Base-by-base conservation (phyloP, 1,140 invertebrate species). In the Drosophila triauraria region DNA sequence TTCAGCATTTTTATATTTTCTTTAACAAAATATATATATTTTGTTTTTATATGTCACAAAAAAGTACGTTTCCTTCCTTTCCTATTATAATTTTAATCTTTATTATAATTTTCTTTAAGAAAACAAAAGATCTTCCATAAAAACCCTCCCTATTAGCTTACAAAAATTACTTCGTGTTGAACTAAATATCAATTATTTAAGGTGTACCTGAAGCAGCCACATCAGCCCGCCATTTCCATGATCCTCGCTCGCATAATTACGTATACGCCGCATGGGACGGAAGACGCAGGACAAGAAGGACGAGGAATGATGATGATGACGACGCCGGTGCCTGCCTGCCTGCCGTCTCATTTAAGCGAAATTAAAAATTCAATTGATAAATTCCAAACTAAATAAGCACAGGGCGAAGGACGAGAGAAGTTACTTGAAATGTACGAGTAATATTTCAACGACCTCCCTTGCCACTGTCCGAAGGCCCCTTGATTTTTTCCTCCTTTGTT, bases 301-400 rank as follows among this genome's bases (percentile, higher is more conserved):
- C 20, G 48, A 40, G 17, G 17, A 69, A 54, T 27, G 48, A 71
- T 25, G 67, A 57, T 72, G 53, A 32, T 13, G 68, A 42, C 13
- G 57, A 20, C 60, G 51, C 48, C 40, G 50, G 47, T 40, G 62
- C 20, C 27, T 30, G 27, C 27, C 27, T 63, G 67, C 47, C 47
- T 58, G 38, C 53, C 59, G 50, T 60, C 62, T 75, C 68, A 75
- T 86, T 86, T 78, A 60, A 48, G 69, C 61, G 40, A 82, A 87
- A 87, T 87, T 87, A 83, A 83, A 88, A 87, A 80, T 82, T 80
- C 76, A 68, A 87, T 87, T 87, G 84, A 88, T 88, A 88, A 80
- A 80, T 83, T 80, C 61, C 59, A 56, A 70, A 70, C 67, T 74
- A 74, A 74, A 67, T 72, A 63, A 79, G 59, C 67, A 13, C 25